These are phyloP conservation scores for Mercenaria mercenaria DNA, from an alignment of 1,140 invertebrate genomes.

Conservation along the genomic window DNA sequence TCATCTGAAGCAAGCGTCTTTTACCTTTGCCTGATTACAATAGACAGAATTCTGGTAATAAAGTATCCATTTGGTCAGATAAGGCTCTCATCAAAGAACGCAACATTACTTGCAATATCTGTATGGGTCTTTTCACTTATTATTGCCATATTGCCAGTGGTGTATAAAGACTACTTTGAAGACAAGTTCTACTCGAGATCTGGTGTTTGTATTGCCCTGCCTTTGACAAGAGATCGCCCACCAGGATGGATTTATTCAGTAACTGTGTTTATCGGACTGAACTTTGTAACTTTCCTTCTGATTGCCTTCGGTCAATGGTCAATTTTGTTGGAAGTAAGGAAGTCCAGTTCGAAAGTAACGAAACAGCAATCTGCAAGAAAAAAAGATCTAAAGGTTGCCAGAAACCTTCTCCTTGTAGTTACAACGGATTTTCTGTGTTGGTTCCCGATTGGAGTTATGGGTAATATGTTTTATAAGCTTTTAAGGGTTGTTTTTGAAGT, in stretches of 20 bases:
- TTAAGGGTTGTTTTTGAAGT: too few relatives aligned
- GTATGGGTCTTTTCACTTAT: conserved; percentile 60
- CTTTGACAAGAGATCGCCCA: conserved; percentile 37
- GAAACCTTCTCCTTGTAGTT: conserved; percentile 53
- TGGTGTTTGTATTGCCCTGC: conserved; percentile 61
- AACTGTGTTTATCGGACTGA: conserved; percentile 30
- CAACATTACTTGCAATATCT: background rate
- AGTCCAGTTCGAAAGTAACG: background rate
- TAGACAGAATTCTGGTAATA: conserved; percentile 75
- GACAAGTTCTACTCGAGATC: conserved; percentile 64
- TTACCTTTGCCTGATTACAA: conserved; percentile 72
- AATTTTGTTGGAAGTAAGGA: background rate
- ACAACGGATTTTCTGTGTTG: conserved; percentile 69
- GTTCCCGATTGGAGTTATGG: conserved; percentile 73
- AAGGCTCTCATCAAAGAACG: background rate
- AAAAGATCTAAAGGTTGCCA: conserved; percentile 61
- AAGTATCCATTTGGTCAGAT: conserved; percentile 73
- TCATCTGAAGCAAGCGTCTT: conserved; percentile 73
- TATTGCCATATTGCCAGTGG: conserved; percentile 60
- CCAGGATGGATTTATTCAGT: conserved; percentile 33
- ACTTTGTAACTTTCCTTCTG: conserved; percentile 63
- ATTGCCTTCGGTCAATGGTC: conserved; percentile 16
- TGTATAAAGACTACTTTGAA: conserved; percentile 9
- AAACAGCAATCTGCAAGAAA: background rate
- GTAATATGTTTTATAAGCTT: too few relatives aligned